phyloP scores from a whole-genome alignment of 2,797 vertebrate species.

The Chiloscyllium punctatum region DNA sequence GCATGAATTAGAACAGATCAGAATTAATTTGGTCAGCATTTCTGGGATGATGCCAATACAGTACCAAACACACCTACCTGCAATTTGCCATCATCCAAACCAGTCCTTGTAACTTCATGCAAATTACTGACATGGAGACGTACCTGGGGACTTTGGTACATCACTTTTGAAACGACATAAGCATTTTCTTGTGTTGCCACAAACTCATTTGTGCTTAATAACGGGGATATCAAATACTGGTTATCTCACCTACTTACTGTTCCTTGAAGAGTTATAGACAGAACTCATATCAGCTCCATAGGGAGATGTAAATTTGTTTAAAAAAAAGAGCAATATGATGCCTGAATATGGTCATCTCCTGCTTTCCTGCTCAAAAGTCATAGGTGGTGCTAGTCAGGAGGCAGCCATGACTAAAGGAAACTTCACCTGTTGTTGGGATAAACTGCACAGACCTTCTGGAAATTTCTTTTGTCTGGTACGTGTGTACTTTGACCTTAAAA shows the following conservation, averaged over 20 bases:
- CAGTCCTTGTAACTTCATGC: too few relatives aligned
- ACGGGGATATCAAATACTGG: neutral
- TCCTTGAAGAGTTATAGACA: neutral
- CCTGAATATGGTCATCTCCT: neutral
- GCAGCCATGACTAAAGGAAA: neutral
- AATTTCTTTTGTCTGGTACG: neutral
- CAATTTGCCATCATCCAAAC: too few relatives aligned
- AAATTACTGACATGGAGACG: too few relatives aligned
- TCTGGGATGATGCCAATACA: too few relatives aligned
- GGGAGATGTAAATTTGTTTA: neutral
- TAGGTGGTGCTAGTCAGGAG: neutral
- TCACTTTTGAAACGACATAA: too few relatives aligned
- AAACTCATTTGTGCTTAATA: neutral
- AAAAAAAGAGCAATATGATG: neutral
- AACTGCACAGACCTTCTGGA: neutral
- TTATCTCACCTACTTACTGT: neutral
- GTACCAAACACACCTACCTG: too few relatives aligned
- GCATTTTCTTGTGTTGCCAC: too few relatives aligned
- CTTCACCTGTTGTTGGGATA: neutral
- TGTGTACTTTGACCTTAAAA: neutral
- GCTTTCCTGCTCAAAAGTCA: neutral
- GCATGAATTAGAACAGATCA: too few relatives aligned
- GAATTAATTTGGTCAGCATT: too few relatives aligned
- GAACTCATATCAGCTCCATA: neutral
- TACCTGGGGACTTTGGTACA: neutral